A percentile compares a stretch with the other conserved stretches of the same genome.
Evolutionary conservation across 2,113 vertebrate genomes (phyloP).

Genomic region (Psammodynastes pulverulentus): DNA sequence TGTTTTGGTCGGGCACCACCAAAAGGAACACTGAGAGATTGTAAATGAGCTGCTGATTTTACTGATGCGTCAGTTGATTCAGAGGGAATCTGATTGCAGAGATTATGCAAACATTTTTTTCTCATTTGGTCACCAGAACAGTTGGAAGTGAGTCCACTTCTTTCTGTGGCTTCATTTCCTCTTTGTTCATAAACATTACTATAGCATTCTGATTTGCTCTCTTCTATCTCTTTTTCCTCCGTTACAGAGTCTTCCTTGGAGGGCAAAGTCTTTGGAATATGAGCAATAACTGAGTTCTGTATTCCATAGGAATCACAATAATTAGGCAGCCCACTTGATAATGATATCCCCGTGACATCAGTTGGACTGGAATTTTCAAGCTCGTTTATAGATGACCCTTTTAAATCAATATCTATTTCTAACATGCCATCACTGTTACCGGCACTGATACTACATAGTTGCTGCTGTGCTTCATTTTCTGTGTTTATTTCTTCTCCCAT

Average conservation of each 20-base stretch:
- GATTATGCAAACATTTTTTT: conserved; percentile 75
- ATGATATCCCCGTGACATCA: conserved; percentile 63
- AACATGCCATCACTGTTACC: conserved; percentile 45
- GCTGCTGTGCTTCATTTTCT: conserved; percentile 63
- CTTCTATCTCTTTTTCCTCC: conserved; percentile 98
- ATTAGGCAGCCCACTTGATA: conserved; percentile 68
- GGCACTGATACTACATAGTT: conserved; percentile 46
- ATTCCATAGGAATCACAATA: conserved; percentile 82
- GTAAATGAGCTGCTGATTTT: conserved; percentile 73
- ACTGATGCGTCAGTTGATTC: conserved; percentile 69
- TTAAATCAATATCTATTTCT: conserved; percentile 56
- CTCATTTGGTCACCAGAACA: conserved; percentile 71
- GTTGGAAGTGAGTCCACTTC: conserved; percentile 68
- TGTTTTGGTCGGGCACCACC: conserved; percentile 97
- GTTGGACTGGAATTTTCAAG: conserved; percentile 60
- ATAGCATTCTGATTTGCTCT: conserved; percentile 91
- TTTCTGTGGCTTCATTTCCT: conserved; percentile 71
- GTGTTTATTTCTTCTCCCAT: conserved; percentile 59
- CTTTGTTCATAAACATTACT: conserved; percentile 76
- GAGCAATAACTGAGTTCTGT: conserved; percentile 71
- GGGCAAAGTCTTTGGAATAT: conserved; percentile 78
- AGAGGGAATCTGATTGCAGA: conserved; percentile 72
- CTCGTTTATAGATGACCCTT: conserved; percentile 56
- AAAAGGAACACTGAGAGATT: conserved; percentile 86
- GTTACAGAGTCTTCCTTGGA: conserved; percentile 98